phyloP scores from a whole-genome alignment of 2,888 invertebrate genomes.

The Sympetrum striolatum region DNA sequence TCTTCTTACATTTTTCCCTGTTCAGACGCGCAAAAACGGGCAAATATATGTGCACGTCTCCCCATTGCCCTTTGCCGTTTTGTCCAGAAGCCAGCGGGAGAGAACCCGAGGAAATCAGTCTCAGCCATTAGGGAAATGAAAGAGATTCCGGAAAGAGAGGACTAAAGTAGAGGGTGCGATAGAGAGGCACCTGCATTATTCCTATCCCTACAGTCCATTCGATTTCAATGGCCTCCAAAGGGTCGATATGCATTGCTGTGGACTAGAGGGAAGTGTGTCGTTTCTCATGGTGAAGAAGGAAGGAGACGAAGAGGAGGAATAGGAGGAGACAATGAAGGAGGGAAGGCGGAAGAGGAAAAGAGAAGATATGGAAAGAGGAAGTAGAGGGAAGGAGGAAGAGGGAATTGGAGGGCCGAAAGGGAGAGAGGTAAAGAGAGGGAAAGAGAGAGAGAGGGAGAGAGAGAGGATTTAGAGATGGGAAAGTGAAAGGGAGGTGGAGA shows the following conservation, averaged over 20 bases:
- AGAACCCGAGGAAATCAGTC: not conserved
- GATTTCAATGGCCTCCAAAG: not conserved
- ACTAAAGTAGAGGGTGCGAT: not conserved
- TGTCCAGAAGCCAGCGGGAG: not conserved
- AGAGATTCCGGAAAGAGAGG: not conserved
- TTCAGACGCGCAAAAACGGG: not conserved
- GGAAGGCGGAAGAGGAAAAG: not conserved
- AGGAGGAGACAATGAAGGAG: not conserved
- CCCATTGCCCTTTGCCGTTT: not conserved
- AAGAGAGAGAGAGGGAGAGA: not conserved
- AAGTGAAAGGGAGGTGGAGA: not conserved
- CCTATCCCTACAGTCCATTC: not conserved
- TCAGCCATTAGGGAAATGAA: not conserved
- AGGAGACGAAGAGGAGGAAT: too few relatives aligned
- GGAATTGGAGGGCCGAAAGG: not conserved
- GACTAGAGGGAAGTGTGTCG: not conserved
- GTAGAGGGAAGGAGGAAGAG: not conserved
- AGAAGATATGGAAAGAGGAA: not conserved
- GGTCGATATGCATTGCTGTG: not conserved
- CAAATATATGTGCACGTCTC: not conserved
- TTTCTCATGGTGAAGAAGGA: too few relatives aligned
- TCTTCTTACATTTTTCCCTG: not conserved
- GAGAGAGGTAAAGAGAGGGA: not conserved
- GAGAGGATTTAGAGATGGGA: not conserved
- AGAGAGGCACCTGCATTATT: not conserved